Evolutionary conservation across 1,140 invertebrate species (phyloP), one percentile per base, ranked within the genome.

Genomic region (Megalonaias nervosa): DNA sequence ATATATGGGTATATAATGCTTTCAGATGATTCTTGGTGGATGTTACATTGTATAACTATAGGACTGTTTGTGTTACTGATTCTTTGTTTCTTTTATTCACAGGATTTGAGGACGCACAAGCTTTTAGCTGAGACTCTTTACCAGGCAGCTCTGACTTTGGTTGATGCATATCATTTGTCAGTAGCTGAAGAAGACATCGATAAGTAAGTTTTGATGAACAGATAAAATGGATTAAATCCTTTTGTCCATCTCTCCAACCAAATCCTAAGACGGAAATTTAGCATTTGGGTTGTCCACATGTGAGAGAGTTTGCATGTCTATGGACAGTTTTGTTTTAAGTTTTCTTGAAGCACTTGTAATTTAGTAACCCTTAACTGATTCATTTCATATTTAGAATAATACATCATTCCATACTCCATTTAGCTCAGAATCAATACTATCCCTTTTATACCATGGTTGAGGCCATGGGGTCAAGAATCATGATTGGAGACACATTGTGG

Each of bases 181-280:
- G 97, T 99, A 5, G 96, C 96, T 23, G 94, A 95, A 82, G 98
- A 99, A 92, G 97, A 99, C 87, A 94, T 95, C 79, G 96, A 98
- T 85, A 94, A 93, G 93, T 93, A 91, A 83, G 88, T 85, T n/a
- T 17, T 55, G 61, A 19, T 56, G 14, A 56, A 48, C 11, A 11
- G 38, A 9, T 48, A 48, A 48, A 48, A 48, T 48, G 6, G 38
- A 31, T 31, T 60, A 2, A n/a, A 14, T 48, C 12, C 21, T 59
- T 23, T 55, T 67, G 16, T 67, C 31, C 31, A 5, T 11, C 17
- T 13, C 12, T 31, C 31, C n/a, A 16, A 31, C 4, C 17, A 67
- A 16, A n/a, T 67, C 16, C 65, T 6, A 61, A 61, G 21, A 61
- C 60, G 6, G 6, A 6, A 21, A 31, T 31, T 31, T 31, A 31